Conservation (phyloP, 2,888 invertebrate genomes). For the Caenorhabditis sp. region DNA sequence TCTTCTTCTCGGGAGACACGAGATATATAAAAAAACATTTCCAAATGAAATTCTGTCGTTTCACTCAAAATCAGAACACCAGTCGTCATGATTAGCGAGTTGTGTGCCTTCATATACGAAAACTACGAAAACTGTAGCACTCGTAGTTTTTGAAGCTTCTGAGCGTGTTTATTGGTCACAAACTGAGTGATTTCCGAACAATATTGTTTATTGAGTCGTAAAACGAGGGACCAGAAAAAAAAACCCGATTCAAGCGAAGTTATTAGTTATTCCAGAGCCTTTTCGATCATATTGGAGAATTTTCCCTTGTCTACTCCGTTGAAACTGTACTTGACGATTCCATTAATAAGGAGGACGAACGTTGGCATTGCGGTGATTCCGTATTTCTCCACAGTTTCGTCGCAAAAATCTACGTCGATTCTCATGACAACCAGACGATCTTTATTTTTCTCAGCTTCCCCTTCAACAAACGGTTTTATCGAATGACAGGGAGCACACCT, state of each 20-base stretch:
- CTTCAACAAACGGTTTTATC: constrained; percentile 34
- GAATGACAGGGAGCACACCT: constrained; percentile 53
- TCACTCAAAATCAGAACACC: too few species aligned
- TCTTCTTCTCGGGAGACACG: neutral
- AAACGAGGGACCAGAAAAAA: too few species aligned
- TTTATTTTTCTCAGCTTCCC: neutral
- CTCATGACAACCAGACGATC: constrained; percentile 29
- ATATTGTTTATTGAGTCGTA: constrained; percentile 2
- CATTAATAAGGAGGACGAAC: constrained; percentile 36
- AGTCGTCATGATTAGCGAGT: too few species aligned
- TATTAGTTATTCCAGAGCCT: constrained; percentile 3
- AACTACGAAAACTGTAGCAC: neutral
- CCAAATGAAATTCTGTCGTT: too few species aligned
- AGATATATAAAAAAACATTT: too few species aligned
- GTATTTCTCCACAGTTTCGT: constrained; percentile 26
- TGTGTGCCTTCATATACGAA: neutral
- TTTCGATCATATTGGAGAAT: constrained; percentile 6
- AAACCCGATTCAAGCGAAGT: neutral
- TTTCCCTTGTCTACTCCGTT: constrained; percentile 38
- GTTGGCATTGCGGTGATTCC: constrained; percentile 40
- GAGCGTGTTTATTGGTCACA: neutral
- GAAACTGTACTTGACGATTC: constrained; percentile 22
- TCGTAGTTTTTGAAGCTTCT: neutral
- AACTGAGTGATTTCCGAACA: neutral
- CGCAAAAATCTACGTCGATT: constrained; percentile 43